These are phyloP conservation scores for Pluvianellus socialis DNA, from an alignment of 2,113 vertebrate genomes.

Conservation along the genomic window DNA sequence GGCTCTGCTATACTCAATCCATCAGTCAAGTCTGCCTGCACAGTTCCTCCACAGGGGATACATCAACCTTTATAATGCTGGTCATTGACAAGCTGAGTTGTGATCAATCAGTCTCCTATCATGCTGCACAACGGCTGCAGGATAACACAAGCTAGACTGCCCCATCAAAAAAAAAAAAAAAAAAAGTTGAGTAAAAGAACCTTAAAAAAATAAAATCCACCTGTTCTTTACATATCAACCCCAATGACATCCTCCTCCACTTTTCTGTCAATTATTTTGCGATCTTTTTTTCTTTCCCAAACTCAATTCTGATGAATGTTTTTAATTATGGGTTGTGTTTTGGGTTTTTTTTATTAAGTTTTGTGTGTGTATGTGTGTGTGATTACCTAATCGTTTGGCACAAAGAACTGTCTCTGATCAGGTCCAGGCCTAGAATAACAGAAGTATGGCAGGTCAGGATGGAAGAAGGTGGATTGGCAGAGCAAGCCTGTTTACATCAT, in stretches of 20 bases:
- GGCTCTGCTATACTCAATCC: neutral
- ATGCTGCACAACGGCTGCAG: neutral
- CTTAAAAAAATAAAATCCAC: neutral
- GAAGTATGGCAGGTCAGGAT: neutral
- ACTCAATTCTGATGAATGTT: neutral
- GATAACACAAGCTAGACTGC: neutral
- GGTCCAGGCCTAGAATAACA: neutral
- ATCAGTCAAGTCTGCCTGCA: neutral
- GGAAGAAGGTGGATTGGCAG: constrained; percentile 31
- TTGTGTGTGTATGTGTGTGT: neutral
- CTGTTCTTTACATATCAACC: neutral
- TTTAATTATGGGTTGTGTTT: neutral
- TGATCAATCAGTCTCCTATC: neutral
- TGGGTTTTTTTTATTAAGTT: neutral
- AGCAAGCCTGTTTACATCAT: constrained; percentile 10
- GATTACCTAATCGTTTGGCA: constrained; percentile 19
- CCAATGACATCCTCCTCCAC: neutral
- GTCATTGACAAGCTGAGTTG: constrained; percentile 13
- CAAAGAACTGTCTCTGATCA: neutral
- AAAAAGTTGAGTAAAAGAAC: neutral
- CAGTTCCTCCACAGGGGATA: neutral
- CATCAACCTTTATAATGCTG: neutral
- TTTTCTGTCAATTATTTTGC: neutral
- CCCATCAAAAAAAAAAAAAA: neutral
- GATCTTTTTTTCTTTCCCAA: neutral